phyloP scores from a whole-genome alignment of 2,888 invertebrate species.

The Erynnis tages region DNA sequence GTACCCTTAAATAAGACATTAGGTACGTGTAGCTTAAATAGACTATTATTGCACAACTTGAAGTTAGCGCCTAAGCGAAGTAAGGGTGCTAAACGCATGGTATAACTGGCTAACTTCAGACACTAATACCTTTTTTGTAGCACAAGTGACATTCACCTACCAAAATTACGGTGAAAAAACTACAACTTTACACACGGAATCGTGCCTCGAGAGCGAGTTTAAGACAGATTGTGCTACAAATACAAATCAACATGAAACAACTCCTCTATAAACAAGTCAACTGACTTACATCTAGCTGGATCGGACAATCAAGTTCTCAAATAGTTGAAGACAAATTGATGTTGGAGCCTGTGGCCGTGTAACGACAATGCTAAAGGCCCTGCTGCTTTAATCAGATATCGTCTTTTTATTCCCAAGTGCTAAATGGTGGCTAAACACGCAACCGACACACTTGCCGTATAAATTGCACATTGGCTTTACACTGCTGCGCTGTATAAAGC shows the following conservation, averaged over 20 bases:
- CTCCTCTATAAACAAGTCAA: neutral
- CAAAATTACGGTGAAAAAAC: too few relatives aligned
- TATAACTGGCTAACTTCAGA: too few relatives aligned
- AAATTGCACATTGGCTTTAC: neutral
- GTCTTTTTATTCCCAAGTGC: conserved; percentile 14
- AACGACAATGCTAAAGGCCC: conserved; percentile 26
- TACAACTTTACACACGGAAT: too few relatives aligned
- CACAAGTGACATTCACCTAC: too few relatives aligned
- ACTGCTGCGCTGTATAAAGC: neutral
- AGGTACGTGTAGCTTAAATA: too few relatives aligned
- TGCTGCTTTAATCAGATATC: conserved; percentile 24
- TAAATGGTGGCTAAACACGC: conserved; percentile 24
- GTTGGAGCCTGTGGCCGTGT: conserved; percentile 20
- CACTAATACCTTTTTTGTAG: too few relatives aligned
- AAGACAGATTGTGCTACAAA: too few relatives aligned
- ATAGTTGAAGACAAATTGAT: conserved; percentile 25
- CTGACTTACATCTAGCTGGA: conserved; percentile 7
- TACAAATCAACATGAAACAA: too few relatives aligned
- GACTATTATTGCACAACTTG: too few relatives aligned
- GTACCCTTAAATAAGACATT: too few relatives aligned
- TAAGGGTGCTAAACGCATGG: neutral
- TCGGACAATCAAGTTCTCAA: conserved; percentile 23
- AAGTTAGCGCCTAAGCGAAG: too few relatives aligned
- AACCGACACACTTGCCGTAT: neutral
- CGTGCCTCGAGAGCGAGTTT: too few relatives aligned